Evolutionary conservation across 2,797 vertebrate genomes (phyloP).

Genomic region (Holocentrus rufus): DNA sequence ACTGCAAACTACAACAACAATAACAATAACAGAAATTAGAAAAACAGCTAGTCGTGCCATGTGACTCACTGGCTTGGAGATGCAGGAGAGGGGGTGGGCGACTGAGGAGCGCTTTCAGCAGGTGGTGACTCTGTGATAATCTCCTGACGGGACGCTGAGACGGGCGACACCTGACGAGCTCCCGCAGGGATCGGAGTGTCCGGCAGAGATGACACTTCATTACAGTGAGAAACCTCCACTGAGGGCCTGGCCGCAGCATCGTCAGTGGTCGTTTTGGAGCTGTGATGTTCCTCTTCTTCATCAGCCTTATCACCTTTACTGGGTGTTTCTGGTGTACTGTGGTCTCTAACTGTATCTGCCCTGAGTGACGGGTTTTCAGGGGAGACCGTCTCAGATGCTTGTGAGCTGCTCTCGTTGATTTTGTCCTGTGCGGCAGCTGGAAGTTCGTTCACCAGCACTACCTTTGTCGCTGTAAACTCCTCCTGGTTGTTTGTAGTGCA

Average conservation of each 20-base stretch:
- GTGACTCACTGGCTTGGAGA: constrained; percentile 61
- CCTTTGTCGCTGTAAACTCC: constrained; percentile 10
- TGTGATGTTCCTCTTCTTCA: background rate
- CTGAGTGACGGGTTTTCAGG: constrained; percentile 30
- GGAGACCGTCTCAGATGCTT: constrained; percentile 9
- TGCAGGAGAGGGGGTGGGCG: background rate
- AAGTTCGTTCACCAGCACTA: constrained; percentile 26
- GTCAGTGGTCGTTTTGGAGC: constrained; percentile 15
- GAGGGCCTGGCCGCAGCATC: constrained; percentile 17
- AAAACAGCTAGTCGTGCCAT: background rate
- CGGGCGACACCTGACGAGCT: constrained; percentile 28
- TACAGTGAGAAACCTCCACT: constrained; percentile 5
- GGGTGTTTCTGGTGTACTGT: constrained; percentile 8
- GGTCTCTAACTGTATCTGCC: constrained; percentile 30
- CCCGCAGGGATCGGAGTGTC: constrained; percentile 25
- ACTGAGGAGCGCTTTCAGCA: background rate
- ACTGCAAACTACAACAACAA: too few relatives aligned
- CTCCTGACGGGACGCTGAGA: constrained; percentile 44
- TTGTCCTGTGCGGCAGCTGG: constrained; percentile 15
- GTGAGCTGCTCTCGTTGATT: constrained; percentile 14
- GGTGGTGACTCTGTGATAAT: constrained; percentile 1
- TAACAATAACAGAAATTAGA: background rate
- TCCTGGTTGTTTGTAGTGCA: background rate
- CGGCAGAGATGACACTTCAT: constrained; percentile 32
- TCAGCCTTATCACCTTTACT: constrained; percentile 6